Conservation (phyloP, 2,113 vertebrate genomes). For the Eulemur macaco region DNA sequence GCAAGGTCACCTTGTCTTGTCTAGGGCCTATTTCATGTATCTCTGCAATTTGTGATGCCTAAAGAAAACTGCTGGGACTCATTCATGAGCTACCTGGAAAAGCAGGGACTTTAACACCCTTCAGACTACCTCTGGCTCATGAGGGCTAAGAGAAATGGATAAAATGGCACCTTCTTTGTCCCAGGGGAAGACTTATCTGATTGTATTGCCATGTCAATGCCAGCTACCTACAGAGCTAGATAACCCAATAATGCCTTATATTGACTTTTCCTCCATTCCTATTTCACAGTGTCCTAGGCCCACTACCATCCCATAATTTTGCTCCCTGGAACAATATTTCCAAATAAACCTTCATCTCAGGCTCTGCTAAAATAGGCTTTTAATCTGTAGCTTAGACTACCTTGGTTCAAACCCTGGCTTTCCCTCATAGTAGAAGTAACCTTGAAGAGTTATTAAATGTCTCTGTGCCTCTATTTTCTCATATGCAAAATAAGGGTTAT, state of each 20-base stretch:
- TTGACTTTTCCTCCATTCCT: neutral
- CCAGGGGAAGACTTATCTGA: neutral
- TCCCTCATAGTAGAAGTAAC: neutral
- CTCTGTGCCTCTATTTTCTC: neutral
- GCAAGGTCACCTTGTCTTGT: neutral
- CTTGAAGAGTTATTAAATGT: neutral
- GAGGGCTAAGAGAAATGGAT: accelerated
- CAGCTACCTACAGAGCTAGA: neutral
- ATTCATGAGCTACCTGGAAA: neutral
- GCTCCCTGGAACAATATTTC: neutral
- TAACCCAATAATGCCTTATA: neutral
- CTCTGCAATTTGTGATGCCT: neutral
- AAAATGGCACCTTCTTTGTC: neutral
- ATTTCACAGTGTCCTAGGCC: neutral
- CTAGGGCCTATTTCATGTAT: neutral
- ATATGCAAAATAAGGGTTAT: neutral
- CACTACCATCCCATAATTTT: neutral
- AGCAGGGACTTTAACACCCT: neutral
- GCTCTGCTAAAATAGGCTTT: neutral
- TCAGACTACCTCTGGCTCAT: too few species aligned
- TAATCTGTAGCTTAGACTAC: neutral
- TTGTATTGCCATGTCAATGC: neutral
- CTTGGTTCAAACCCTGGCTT: neutral
- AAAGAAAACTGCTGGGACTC: neutral
- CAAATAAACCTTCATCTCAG: neutral